Evolutionary conservation across 2,113 vertebrate genomes (phyloP), one percentile per base, ranked within the genome.

Genomic region (Haemorhous mexicanus): DNA sequence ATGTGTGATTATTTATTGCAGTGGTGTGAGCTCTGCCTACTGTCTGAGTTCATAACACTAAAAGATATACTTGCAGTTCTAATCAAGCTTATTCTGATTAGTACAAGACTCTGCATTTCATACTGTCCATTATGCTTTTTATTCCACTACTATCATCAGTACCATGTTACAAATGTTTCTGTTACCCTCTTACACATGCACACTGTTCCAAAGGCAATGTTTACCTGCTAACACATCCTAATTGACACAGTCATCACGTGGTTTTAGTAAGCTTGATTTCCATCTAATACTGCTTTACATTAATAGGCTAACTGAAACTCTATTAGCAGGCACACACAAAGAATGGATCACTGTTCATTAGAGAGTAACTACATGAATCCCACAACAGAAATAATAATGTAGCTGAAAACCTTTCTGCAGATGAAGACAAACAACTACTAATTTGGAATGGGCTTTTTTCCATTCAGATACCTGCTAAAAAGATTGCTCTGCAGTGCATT

Each of bases 11-110:
- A 14, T 52, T 73, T 72, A 72, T 63, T 72, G 24, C 10, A 49
- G 55, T 30, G 26, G 80, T 3, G 4, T 28, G 32, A 86, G 52
- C 20, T 94, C 66, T 90, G 35, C 75, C 47, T 73, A 70, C 46
- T 53, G 49, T 59, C 88, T 27, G 11, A 56, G 52, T 61, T 61
- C 39, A 47, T 10, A 70, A 87, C 13, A 92, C 43, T 68, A 43
- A 41, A 89, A 85, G 22, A 61, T 43, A 41, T 7, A 79, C 13
- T 39, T 64, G 28, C 72, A 89, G 52, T 62, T 89, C 62, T 86
- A 96, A 85, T 47, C 94, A 94, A 78, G 78, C 44, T 92, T 87
- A 62, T 86, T 96, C 77, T 91, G 89, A 93, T 66, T 92, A 95
- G 67, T 66, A 70, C 6, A 41, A 50, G 63, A 94, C 90, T 95